These are phyloP conservation scores for Pterobdella sp. DNA, from an alignment of 2,888 invertebrate genomes.

Conservation along the genomic window DNA sequence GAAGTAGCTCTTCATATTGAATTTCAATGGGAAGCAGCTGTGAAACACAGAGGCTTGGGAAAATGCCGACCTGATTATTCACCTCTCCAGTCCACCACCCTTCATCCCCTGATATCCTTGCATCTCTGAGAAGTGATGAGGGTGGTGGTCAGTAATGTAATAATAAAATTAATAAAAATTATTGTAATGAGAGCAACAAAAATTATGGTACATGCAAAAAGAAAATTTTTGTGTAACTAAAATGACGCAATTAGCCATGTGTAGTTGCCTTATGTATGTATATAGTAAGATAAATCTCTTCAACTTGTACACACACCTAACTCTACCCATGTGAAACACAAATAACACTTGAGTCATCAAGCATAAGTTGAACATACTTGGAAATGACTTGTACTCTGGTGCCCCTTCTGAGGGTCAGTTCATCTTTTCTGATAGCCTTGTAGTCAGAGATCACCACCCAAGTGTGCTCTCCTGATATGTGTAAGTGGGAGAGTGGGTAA, in stretches of 20 bases:
- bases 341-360: too few relatives aligned
- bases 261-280: too few relatives aligned
- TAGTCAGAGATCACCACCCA: constrained; percentile 89
- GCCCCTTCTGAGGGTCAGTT: constrained; percentile 76
- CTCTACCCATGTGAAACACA: too few relatives aligned
- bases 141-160: neutral
- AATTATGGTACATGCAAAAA: neutral
- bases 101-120: constrained; percentile 88
- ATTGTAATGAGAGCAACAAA: neutral
- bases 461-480: constrained; percentile 44
- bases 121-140: constrained; percentile 58
- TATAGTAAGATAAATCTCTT: too few relatives aligned
- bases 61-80: constrained; percentile 66
- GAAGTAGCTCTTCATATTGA: constrained; percentile 71
- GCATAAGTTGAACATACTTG: too few relatives aligned
- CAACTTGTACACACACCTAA: too few relatives aligned
- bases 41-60: constrained; percentile 81
- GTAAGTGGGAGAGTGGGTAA: neutral
- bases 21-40: constrained; percentile 66
- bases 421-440: constrained; percentile 84
- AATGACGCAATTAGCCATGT: too few relatives aligned
- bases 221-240: neutral
- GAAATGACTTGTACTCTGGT: constrained; percentile 83
- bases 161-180: neutral
- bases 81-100: constrained; percentile 98